Base-by-base conservation (phyloP, 1,140 invertebrate genomes). In the Drosophila pseudoananassae region DNA sequence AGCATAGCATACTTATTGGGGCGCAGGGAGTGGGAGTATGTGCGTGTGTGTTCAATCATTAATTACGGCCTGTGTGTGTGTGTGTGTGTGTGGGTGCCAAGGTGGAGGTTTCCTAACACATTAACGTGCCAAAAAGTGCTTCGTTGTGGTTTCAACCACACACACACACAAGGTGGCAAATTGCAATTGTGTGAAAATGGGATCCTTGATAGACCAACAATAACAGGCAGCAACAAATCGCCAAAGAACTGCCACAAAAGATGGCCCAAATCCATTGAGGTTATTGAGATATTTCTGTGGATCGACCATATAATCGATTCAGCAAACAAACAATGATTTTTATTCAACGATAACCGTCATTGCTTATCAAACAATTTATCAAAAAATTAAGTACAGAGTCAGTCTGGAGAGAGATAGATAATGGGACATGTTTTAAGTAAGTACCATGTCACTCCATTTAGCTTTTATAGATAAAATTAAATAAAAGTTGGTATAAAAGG, bases 61-160 rank as follows among this genome's bases (percentile, higher is more conserved):
- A 85, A 84, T 84, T 84, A 84, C 77, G 63, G 14, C 64, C 31
- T 56, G 45, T 33, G n/a, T 45, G 31, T 12, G 46, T 31, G 14
- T 23, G 27, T 52, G 43, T 50, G 61, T 51, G 38, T 55, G 33
- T 64, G 50, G 33, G 10, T 36, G 33, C 8, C 31, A 31, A 36
- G 33, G 33, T 59, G 47, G 40, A 43, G 29, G 53, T 59, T 2
- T 27, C 9, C 58, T 10, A 51, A 78, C 82, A 85, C 82, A 87
- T 87, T 85, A 82, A 85, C 78, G 79, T 76, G 78, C 82, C 83
- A 78, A 87, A 85, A 87, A 87, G 70, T 87, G 82, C 83, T 73
- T 68, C 83, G 82, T 87, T 87, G 78, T 87, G 82, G 82, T 64
- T 87, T 87, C 38, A 53, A 36, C 51, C 55, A 43, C 63, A 56